Evolutionary conservation across 53 echinoderm and acorn worm genomes (phyloP).

Genomic region (Zoroaster sp.): DNA sequence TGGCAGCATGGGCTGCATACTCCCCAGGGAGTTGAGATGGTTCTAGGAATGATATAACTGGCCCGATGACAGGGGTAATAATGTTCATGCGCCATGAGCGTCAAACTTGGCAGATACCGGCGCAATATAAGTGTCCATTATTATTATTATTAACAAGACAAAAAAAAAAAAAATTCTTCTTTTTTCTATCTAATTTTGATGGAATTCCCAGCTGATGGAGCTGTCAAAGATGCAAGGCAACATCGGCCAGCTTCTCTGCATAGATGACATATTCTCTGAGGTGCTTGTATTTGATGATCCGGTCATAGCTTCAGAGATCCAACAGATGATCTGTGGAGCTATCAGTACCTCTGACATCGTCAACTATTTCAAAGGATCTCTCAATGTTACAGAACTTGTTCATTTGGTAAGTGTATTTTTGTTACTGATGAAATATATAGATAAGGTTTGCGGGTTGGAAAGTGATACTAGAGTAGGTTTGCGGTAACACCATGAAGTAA

Average conservation of each 20-base stretch:
- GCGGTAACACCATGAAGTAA: too few relatives aligned
- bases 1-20: too few relatives aligned
- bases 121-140: too few relatives aligned
- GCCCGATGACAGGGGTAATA: too few relatives aligned
- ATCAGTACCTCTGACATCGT: neutral
- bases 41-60: too few relatives aligned
- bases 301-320: neutral
- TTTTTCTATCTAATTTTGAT: neutral
- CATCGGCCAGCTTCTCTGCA: neutral
- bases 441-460: neutral
- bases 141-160: too few relatives aligned
- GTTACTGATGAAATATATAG: neutral
- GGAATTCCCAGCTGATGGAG: neutral
- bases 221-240: neutral
- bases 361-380: neutral
- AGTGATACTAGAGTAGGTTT: too few relatives aligned
- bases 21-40: too few relatives aligned
- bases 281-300: constrained; percentile 31
- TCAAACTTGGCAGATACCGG: too few relatives aligned
- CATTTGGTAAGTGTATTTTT: neutral
- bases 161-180: too few relatives aligned
- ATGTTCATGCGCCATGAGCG: too few relatives aligned
- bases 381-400: constrained; percentile 11
- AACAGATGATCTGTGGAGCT: neutral
- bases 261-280: neutral